Conservation (phyloP, 2,113 vertebrate genomes). For the Symphodus melops region DNA sequence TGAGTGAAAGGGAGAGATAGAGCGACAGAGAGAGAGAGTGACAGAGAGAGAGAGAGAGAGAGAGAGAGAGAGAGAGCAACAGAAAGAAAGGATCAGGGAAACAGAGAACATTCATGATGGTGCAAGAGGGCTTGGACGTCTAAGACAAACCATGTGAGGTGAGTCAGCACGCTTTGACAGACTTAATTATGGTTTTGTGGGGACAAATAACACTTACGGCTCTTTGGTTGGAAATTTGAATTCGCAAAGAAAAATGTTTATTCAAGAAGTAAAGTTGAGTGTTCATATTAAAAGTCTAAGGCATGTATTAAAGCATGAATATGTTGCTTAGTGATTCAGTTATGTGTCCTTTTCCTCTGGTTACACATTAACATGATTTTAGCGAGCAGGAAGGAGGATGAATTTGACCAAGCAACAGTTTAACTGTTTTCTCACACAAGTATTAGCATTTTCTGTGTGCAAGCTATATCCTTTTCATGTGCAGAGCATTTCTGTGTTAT, state of each 20-base stretch:
- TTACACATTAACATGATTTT: constrained; percentile 51
- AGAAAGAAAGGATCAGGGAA: constrained; percentile 9
- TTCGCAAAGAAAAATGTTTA: neutral
- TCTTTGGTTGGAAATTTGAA: neutral
- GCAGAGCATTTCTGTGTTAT: too few relatives aligned
- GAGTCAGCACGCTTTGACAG: constrained; percentile 28
- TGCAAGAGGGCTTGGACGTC: neutral
- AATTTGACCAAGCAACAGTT: neutral
- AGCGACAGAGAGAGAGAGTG: neutral
- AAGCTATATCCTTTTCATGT: neutral
- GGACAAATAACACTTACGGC: neutral
- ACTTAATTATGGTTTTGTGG: neutral
- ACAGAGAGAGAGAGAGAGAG: neutral
- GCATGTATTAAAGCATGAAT: neutral
- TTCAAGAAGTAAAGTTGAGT: neutral
- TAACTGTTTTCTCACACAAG: too few relatives aligned
- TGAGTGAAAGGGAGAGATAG: neutral
- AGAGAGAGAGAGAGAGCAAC: constrained; percentile 3
- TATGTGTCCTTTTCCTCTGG: constrained; percentile 20
- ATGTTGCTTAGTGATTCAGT: constrained; percentile 28
- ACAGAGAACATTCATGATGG: constrained; percentile 14
- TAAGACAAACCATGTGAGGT: constrained; percentile 56
- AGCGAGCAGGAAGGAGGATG: neutral
- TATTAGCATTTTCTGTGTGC: neutral
- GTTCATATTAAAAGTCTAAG: neutral